These are phyloP conservation scores for Heterohyrax brucei DNA, from an alignment of 2,797 vertebrate species.

Conservation along the genomic window DNA sequence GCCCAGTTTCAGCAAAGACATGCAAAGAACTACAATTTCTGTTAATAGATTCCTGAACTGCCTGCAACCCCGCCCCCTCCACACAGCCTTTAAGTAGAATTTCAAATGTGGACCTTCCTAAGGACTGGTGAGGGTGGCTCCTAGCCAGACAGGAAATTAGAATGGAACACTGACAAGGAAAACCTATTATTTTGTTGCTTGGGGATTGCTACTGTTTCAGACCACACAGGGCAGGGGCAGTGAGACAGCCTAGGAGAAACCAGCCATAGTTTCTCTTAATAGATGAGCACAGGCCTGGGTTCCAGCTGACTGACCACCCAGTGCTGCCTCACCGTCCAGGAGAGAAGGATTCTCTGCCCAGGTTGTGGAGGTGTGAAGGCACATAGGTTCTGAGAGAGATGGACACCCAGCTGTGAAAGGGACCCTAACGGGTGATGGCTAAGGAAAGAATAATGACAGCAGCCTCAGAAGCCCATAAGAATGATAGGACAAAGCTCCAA, in stretches of 20 bases:
- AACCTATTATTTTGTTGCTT: not conserved
- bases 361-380: not conserved
- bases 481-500: not conserved
- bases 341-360: not conserved
- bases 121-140: not conserved
- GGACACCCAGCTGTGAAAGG: not conserved
- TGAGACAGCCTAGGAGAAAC: not conserved
- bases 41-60: not conserved
- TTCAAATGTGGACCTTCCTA: conserved; percentile 14
- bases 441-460: not conserved
- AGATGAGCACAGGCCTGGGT: not conserved
- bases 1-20: not conserved
- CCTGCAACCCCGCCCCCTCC: rapidly evolving
- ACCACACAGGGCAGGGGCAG: not conserved
- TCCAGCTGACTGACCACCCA: not conserved
- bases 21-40: not conserved
- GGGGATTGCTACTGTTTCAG: not conserved
- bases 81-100: not conserved
- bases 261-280: not conserved
- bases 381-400: not conserved
- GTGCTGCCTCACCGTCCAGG: not conserved
- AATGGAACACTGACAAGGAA: not conserved
- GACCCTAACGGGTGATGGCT: not conserved
- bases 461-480: not conserved
- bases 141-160: conserved; percentile 62